Evolutionary conservation across 2,113 vertebrate genomes (phyloP), one percentile per base, ranked within the genome.

Genomic region (Xiphias gladius): DNA sequence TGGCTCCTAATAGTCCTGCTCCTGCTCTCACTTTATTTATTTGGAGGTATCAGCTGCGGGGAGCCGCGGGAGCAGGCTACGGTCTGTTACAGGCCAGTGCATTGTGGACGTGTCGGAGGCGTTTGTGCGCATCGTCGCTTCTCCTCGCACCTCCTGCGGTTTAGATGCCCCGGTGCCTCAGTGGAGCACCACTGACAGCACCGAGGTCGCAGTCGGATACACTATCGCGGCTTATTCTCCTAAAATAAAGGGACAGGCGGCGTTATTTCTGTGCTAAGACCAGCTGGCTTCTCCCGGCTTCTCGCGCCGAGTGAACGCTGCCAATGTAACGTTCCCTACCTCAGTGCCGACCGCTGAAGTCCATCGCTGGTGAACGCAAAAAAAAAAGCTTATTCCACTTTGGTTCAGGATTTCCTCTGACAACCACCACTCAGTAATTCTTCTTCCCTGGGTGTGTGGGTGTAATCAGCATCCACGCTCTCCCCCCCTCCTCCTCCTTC

Each of bases 1-100:
- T 72, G 85, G 48, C 80, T 87, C 54, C 24, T 87, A 86, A 88
- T 28, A 75, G 66, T 66, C 39, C 82, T 66, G 69, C 68, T 74
- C 66, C 24, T 24, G 24, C 77, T 73, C 78, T 30, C 65, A 46
- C 78, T 82, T 65, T 62, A 55, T 87, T 52, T 70, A 58, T 87
- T 65, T 55, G 4, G 79, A 81, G 89, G 89, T 55, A 88, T 88
- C 93, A 92, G 92, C 91, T 94, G 93, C 84, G 22, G 85, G n/a
- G 75, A 89, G 80, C 66, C 52, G 82, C 59, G 57, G 80, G 50
- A 70, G 87, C 54, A 52, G 73, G 87, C 76, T 82, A 66, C 68
- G 86, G 19, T 84, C 86, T 11, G 89, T 82, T 80, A 41, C 92
- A 89, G 90, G 86, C 91, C 89, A 79, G 72, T 24, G 90, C 91